Evolutionary conservation across 1,140 invertebrate species (phyloP), one percentile per base, ranked within the genome.

Genomic region (Pseudomyrmex sp.): DNA sequence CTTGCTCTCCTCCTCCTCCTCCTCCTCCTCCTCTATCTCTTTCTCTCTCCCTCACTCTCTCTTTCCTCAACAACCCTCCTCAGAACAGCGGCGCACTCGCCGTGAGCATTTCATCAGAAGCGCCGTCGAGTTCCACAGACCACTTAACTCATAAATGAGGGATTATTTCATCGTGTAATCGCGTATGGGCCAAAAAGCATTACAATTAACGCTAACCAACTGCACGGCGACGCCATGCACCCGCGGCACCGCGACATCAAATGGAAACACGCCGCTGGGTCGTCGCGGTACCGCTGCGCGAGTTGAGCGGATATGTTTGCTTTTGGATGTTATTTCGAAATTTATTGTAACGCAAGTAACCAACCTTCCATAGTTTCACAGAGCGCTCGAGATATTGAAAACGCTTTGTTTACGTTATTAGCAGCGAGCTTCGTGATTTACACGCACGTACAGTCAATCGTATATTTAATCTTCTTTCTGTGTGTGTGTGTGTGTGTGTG

Each of bases 131-230:
- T 92, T 93, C 91, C 91, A 93, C 92, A 93, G 93, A 93, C 93
- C 92, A 93, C 93, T 94, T 93, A 93, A 92, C 93, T 93, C 92
- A 93, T 93, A 93, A 94, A 94, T 92, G 92, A 93, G 91, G 92
- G 91, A 93, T 94, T 94, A 94, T 94, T 94, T 93, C 92, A 93
- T 93, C 91, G 90, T 92, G 92, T 93, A 92, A 93, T 93, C 93
- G 91, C 92, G 92, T 92, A 93, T 93, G 92, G 92, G 89, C 91
- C 91, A 91, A 93, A 93, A 94, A 93, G 91, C 92, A 94, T 93
- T 93, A 92, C 91, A 93, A 93, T 94, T 94, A 94, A 93, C 91
- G 92, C 91, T 93, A 93, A 93, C 91, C 90, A 93, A 93, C 92
- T 93, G 86, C 85, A 65, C 84, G 88, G 84, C 86, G 72, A 85